Conservation (phyloP, 2,797 vertebrate genomes). For the Esox lucius region DNA sequence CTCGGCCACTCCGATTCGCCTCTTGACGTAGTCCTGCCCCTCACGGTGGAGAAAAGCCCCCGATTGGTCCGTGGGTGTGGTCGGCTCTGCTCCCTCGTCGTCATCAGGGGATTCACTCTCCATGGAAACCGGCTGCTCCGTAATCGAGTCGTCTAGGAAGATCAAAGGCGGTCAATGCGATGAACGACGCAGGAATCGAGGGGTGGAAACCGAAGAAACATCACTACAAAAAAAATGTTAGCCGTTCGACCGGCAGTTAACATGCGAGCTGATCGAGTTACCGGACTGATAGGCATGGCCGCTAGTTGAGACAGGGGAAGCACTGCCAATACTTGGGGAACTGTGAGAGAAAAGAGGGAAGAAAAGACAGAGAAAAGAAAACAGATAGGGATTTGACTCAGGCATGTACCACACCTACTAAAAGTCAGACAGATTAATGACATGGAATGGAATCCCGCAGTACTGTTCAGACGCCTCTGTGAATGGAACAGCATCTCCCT, state of each 20-base stretch:
- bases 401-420: no score
- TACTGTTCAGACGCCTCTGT: not conserved
- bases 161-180: not conserved
- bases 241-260: no score
- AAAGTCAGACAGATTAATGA: not conserved
- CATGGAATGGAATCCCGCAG: not conserved
- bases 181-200: not conserved
- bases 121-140: constrained; percentile 53
- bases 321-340: constrained; percentile 45
- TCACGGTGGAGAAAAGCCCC: constrained; percentile 35
- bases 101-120: constrained; percentile 55
- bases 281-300: constrained; percentile 50
- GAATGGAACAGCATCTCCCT: not conserved
- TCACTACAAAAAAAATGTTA: not conserved
- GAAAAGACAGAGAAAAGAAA: not conserved
- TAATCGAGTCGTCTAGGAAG: constrained; percentile 54
- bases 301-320: constrained; percentile 46
- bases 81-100: constrained; percentile 44
- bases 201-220: not conserved
- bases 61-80: constrained; percentile 48
- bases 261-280: constrained; percentile 28
- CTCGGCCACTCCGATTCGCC: constrained; percentile 58
- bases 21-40: constrained; percentile 1
- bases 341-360: constrained; percentile 28
- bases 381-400: no score